Evolutionary conservation across 2,888 invertebrate species (phyloP).

Genomic region (Cheilosia soror): DNA sequence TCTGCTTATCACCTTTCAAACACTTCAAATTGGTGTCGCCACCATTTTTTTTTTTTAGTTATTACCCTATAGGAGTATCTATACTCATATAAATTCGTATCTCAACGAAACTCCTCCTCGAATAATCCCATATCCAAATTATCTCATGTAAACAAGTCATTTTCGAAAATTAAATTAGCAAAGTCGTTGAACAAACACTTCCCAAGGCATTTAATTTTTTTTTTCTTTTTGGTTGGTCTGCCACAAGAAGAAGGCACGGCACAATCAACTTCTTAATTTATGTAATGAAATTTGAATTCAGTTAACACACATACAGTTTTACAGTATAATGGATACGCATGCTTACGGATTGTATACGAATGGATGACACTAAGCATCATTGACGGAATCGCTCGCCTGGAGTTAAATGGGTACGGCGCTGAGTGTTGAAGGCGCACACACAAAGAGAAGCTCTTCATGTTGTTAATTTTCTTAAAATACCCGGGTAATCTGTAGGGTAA

Average conservation of each 20-base stretch:
- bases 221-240: neutral
- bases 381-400: conserved; percentile 39
- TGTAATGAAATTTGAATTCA: conserved; percentile 72
- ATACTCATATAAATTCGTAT: neutral
- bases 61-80: conserved; percentile 1
- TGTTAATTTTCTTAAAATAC: conserved; percentile 71
- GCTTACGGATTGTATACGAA: neutral
- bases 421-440: conserved; percentile 50
- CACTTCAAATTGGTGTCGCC: conserved; percentile 24
- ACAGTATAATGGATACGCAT: conserved; percentile 16
- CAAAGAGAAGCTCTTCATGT: conserved; percentile 58
- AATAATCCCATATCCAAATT: conserved; percentile 71
- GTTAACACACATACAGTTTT: neutral
- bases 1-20: conserved; percentile 29
- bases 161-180: conserved; percentile 75
- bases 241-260: conserved; percentile 17
- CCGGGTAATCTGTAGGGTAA: conserved; percentile 62
- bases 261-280: conserved; percentile 67
- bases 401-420: conserved; percentile 44
- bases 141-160: conserved; percentile 83
- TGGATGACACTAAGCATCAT: conserved; percentile 43
- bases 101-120: conserved; percentile 44
- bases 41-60: conserved; percentile 24
- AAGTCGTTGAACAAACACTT: conserved; percentile 52
- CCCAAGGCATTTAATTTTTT: conserved; percentile 15